Evolutionary conservation across 2,888 invertebrate genomes (phyloP).

Genomic region (Nycteola revayana): DNA sequence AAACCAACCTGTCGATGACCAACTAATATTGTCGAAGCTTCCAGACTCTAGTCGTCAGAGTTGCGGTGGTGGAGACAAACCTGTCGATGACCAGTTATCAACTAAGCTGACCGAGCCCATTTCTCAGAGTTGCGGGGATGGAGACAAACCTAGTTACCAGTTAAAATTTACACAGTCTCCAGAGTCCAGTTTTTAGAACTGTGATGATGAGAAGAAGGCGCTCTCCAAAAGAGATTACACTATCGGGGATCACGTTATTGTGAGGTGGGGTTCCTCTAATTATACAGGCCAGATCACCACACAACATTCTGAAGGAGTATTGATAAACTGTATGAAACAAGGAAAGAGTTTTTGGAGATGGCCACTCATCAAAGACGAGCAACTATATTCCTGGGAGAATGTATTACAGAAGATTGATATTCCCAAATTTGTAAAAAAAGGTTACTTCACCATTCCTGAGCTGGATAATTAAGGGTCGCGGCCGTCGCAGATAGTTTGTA

Average conservation of each 20-base stretch:
- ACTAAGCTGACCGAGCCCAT: no score
- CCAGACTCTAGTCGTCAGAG: neutral
- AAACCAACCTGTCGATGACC: slow-evolving; percentile 5
- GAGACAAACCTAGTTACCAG: no score
- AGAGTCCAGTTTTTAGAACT: no score
- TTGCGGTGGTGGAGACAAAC: neutral
- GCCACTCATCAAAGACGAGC: slow-evolving; percentile 18
- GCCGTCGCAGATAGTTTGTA: neutral
- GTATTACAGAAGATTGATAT: slow-evolving; percentile 9
- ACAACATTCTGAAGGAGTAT: slow-evolving; percentile 9
- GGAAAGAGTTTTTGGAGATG: slow-evolving; percentile 18
- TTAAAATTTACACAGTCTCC: no score
- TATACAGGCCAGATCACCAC: slow-evolving; percentile 15
- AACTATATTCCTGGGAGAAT: slow-evolving; percentile 13
- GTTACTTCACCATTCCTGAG: slow-evolving; percentile 2
- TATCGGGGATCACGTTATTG: slow-evolving; percentile 15
- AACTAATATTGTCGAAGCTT: neutral
- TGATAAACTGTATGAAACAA: slow-evolving; percentile 17
- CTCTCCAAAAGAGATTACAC: slow-evolving; percentile 2
- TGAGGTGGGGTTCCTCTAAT: slow-evolving; percentile 8
- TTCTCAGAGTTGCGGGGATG: no score
- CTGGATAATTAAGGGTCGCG: neutral
- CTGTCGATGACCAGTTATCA: neutral
- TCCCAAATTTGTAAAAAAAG: slow-evolving; percentile 6
- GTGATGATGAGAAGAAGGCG: no score